Base-by-base conservation (phyloP, 2,888 invertebrate genomes). In the Podotricha telesiphe region DNA sequence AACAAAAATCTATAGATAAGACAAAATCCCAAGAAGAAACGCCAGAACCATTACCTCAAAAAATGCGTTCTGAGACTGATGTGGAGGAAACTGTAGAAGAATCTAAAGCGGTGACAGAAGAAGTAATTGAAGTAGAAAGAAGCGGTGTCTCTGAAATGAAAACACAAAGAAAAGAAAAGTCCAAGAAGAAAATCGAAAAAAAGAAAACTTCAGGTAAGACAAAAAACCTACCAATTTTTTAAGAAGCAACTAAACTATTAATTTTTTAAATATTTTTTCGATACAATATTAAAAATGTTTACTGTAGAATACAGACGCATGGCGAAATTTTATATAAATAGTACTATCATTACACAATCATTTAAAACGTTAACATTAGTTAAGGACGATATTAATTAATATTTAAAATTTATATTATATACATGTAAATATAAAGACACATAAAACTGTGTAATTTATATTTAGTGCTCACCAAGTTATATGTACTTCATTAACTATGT, bases 261-360 rank as follows among this genome's bases (percentile, higher is more conserved):
- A n/a, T n/a, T 42, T 42, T 15, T 20, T 58, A 50, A 13, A 6
- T 50, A 7, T 19, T 20, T 7, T 53, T 53, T 28, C 15, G 7
- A n/a, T 50, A 51, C 11, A 50, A 56, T 20, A 0, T 19, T 11
- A 10, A 28, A n/a, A 47, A 47, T 22, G 10, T 59, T 22, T 34
- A 50, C 13, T 19, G 13, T 34, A 48, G 13, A 48, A 62, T 50
- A 83, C 88, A 86, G 89, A 89, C 88, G 89, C 89, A 89, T 89
- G 89, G 87, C 78, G 83, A 17, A 40, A 2, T 51, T 20, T 37
- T 22, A 2, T 42, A 42, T 42, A 59, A 42, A 22, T 28, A 42
- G n/a, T 8, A 53, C n/a, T 3, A 10, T 34, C 34, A 55, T 55
- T 17, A 34, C 17, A 34, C n/a, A 34, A 11, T 34, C 11, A 55